phyloP scores from a whole-genome alignment of 2,113 vertebrate genomes.

The Perccottus glenii region DNA sequence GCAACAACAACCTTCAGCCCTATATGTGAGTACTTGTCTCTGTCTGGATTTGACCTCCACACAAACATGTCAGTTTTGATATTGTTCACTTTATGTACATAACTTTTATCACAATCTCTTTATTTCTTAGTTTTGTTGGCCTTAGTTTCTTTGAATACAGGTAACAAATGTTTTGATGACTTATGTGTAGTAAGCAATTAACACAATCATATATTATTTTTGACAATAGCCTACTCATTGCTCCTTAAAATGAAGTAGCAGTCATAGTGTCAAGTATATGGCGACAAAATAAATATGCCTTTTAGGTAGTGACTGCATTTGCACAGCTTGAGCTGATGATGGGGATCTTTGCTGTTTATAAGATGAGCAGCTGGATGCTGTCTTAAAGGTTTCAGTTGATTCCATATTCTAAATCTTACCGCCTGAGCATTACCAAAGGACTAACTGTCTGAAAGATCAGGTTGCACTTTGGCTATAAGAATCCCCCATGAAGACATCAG shows the following conservation, averaged over 20 bases:
- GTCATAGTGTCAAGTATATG: neutral
- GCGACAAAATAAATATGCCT: neutral
- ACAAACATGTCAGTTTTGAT: too few relatives aligned
- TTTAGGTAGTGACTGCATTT: neutral
- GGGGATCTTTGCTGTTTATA: constrained; percentile 48
- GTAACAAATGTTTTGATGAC: too few relatives aligned
- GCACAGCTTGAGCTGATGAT: constrained; percentile 35
- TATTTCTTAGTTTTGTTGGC: too few relatives aligned
- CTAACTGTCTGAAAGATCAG: constrained; percentile 30
- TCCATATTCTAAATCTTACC: constrained; percentile 16
- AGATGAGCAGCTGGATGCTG: constrained; percentile 52
- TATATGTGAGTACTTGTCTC: constrained; percentile 85
- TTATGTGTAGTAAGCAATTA: too few relatives aligned
- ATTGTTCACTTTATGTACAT: too few relatives aligned
- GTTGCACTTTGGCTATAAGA: constrained; percentile 13
- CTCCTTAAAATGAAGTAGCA: too few relatives aligned
- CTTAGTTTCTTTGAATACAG: too few relatives aligned
- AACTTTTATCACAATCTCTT: too few relatives aligned
- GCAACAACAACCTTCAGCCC: constrained; percentile 74
- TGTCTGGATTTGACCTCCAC: neutral
- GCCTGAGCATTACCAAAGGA: constrained; percentile 33
- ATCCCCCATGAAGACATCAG: constrained; percentile 16
- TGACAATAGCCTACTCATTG: too few relatives aligned
- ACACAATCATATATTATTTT: too few relatives aligned
- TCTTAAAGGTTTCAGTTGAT: constrained; percentile 36